Conservation (phyloP, 2,113 vertebrate species). For the Rutilus rutilus region DNA sequence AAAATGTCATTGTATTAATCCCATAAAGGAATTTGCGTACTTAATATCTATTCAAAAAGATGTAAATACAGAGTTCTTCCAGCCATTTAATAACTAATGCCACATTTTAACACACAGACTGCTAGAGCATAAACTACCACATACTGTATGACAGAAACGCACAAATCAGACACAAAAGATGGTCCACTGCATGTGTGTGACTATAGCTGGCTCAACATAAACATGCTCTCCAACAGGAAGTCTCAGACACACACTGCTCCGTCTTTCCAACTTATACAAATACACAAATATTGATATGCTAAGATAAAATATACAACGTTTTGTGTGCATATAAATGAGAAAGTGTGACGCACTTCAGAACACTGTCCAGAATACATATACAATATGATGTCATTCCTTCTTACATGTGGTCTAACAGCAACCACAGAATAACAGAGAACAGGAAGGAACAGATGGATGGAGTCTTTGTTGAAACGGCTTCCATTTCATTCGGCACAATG, state of each 20-base stretch:
- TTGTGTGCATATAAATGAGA: not conserved
- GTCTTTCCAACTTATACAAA: not conserved
- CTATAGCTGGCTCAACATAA: not conserved
- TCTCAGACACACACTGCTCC: not conserved
- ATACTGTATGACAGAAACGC: not conserved
- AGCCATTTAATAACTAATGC: not conserved
- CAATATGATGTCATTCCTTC: not conserved
- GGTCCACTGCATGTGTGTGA: not conserved
- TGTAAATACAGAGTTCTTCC: not conserved
- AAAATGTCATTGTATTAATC: not conserved
- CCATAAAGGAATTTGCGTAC: not conserved
- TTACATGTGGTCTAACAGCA: constrained; percentile 3
- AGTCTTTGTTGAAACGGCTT: not conserved
- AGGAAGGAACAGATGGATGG: not conserved
- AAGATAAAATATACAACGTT: constrained; percentile 6
- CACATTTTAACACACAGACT: not conserved
- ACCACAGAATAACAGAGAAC: constrained; percentile 36
- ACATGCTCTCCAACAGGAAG: not conserved
- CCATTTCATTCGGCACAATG: not conserved
- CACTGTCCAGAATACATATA: constrained; percentile 17
- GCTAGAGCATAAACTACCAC: not conserved
- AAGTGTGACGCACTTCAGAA: not conserved
- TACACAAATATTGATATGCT: not conserved
- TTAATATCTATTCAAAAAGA: not conserved
- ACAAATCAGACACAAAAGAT: constrained; percentile 5